Percentiles rank a stretch among this genome's conserved stretches.
Conservation (phyloP, 2,797 vertebrate genomes). For the Pseudochirops corinnae region DNA sequence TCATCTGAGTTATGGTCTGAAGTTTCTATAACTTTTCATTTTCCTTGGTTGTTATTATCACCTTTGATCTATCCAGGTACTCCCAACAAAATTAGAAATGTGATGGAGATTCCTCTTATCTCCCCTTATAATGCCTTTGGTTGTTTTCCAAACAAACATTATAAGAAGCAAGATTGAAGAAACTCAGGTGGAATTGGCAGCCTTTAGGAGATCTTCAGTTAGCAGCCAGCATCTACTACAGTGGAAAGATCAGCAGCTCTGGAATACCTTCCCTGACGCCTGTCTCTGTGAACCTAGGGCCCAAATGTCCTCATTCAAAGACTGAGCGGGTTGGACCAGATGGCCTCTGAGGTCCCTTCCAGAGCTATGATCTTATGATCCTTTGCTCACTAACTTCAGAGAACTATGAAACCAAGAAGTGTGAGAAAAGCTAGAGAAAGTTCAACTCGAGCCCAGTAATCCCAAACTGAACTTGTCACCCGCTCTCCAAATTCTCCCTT, state of each 20-base stretch:
- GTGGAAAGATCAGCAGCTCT: background rate
- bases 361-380: background rate
- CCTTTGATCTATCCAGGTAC: no score
- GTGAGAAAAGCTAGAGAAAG: slow-evolving; percentile 12
- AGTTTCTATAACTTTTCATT: background rate
- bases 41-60: background rate
- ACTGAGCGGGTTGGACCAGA: background rate
- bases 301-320: background rate
- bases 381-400: background rate
- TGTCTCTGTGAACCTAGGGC: background rate
- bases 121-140: background rate
- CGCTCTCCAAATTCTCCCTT: background rate
- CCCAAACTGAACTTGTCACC: background rate
- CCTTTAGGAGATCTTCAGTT: background rate
- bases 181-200: background rate
- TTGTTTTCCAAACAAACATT: background rate
- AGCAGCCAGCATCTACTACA: background rate
- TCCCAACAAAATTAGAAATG: background rate
- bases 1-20: background rate
- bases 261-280: background rate
- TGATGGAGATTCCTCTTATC: background rate
- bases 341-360: background rate
- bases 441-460: background rate
- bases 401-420: background rate
- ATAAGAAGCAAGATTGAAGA: background rate